Percentiles rank a stretch among this genome's conserved stretches.
Conservation (phyloP, 2,797 vertebrate genomes). For the Sorex maritimensis region DNA sequence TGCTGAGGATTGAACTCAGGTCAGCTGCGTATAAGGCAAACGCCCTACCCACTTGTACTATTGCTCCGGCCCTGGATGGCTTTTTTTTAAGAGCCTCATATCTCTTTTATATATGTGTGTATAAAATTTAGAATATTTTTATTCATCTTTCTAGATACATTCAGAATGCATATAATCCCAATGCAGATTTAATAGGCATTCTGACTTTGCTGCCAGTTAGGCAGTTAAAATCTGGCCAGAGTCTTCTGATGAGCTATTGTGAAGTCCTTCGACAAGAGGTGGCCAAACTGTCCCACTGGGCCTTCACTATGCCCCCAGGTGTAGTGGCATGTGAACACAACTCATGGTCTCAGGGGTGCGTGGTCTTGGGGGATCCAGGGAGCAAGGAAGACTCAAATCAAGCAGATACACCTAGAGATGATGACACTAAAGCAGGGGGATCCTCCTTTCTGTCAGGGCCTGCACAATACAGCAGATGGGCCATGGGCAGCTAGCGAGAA, state of each 20-base stretch:
- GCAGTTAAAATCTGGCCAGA: constrained; percentile 12
- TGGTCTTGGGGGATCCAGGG: neutral
- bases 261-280: neutral
- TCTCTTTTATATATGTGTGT: too few species aligned
- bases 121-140: constrained; percentile 3
- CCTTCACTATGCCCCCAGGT: neutral
- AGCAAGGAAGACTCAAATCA: constrained; percentile 24
- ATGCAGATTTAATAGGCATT: neutral
- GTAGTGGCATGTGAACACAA: too few species aligned
- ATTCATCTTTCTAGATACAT: neutral
- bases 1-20: too few species aligned
- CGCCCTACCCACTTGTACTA: too few species aligned
- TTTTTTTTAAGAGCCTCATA: too few species aligned
- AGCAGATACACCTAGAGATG: neutral
- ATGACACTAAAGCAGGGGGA: neutral
- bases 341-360: neutral
- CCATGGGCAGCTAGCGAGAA: too few species aligned
- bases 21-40: too few species aligned
- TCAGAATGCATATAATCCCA: neutral
- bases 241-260: neutral
- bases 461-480: too few species aligned
- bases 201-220: constrained; percentile 41
- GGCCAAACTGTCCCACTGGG: too few species aligned
- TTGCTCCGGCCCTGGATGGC: too few species aligned
- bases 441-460: too few species aligned